Evolutionary conservation across 2,888 invertebrate species (phyloP).

Genomic region (Acanthococcus lagerstroemiae): DNA sequence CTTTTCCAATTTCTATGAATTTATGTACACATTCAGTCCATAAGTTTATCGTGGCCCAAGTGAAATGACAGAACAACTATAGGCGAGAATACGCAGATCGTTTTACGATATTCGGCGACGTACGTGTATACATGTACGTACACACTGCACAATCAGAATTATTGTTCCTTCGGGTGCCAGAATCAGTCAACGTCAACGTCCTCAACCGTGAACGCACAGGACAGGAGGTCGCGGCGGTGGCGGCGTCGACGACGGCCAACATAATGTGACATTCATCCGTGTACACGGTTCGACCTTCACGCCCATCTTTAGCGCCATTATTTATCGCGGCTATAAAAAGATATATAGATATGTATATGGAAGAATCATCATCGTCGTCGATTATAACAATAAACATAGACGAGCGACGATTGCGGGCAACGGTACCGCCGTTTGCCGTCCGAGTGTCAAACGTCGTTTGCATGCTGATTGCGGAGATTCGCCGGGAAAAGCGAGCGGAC

Average conservation of each 20-base stretch:
- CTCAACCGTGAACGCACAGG: slow-evolving; percentile 1
- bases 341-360: background rate
- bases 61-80: too few relatives aligned
- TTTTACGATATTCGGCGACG: too few relatives aligned
- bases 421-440: too few relatives aligned
- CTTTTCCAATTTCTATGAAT: too few relatives aligned
- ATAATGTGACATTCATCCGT: slow-evolving; percentile 21
- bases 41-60: too few relatives aligned
- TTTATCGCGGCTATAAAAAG: background rate
- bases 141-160: too few relatives aligned
- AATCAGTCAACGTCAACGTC: slow-evolving; percentile 4
- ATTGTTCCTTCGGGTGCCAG: background rate
- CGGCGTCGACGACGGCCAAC: background rate
- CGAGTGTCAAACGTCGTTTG: too few relatives aligned
- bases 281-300: slow-evolving; percentile 15
- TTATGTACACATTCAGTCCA: too few relatives aligned
- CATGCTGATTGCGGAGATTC: too few relatives aligned
- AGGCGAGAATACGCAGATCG: too few relatives aligned
- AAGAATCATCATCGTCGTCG: background rate
- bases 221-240: background rate
- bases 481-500: too few relatives aligned
- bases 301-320: slow-evolving; percentile 24
- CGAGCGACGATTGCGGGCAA: too few relatives aligned
- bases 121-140: background rate
- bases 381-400: background rate